Evolutionary conservation across 2,113 vertebrate species (phyloP), one percentile per base, ranked within the genome.

Genomic region (human (Homo sapiens)): DNA sequence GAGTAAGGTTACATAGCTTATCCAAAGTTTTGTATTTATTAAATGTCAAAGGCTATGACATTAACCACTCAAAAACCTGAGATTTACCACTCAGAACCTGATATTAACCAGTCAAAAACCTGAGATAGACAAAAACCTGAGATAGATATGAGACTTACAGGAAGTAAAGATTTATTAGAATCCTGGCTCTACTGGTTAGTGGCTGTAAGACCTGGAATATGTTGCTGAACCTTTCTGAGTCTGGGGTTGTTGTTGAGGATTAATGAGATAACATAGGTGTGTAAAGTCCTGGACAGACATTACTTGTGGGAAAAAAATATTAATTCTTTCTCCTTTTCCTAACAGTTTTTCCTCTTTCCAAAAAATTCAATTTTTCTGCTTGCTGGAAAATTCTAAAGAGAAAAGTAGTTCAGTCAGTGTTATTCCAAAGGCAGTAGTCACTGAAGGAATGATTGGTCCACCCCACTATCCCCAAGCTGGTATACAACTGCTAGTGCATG

Each of bases 381-480:
- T 87, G 20, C n/a, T 83, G 30, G 25, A 75, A 57, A 80, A 38
- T 35, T 52, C 32, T 85, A 22, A 89, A 43, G 22, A 22, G 22
- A 35, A 50, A 9, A 82, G 6, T 35, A 25, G 13, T 68, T 86
- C 48, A 27, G 11, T 50, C 22, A 8, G 18, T 66, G 25, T 7
- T 38, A 12, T 75, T 50, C 12, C 2, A 0, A n/a, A 57, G 14
- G 6, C 0, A 5, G 1, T 12, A 3, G 48, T 16, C 8, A 12
- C 0, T 8, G 55, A 59, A 25, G 7, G 8, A 35, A 11, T 30
- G 38, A 1, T 45, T 13, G 0, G 1, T 38, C 12, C 1, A 4
- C 14, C 8, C 8, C 2, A 2, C 1, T 10, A 30, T 78, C 52
- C 38, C 20, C 27, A 52, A 50, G 4, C 68, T 75, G 35, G 13